Evolutionary conservation across 2,888 invertebrate genomes (phyloP).

Genomic region (Hetaerina titia): DNA sequence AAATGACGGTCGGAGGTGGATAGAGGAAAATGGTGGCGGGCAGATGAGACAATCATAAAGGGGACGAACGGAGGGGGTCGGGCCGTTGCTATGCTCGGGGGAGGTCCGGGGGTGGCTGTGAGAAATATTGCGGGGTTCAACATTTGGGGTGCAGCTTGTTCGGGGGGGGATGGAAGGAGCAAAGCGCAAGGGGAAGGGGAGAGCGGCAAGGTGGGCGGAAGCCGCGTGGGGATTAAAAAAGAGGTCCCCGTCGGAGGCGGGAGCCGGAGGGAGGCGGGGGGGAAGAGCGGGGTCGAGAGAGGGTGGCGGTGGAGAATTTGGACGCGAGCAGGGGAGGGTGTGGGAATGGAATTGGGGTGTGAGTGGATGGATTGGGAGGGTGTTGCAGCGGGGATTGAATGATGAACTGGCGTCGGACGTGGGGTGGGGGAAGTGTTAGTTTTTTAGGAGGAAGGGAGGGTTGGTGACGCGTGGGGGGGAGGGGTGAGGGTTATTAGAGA

Average conservation of each 20-base stretch:
- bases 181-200: not conserved
- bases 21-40: not conserved
- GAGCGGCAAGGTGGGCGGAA: not conserved
- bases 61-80: not conserved
- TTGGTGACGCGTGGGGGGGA: not conserved
- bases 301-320: not conserved
- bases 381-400: not conserved
- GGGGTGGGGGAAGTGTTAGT: not conserved
- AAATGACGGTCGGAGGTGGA: not conserved
- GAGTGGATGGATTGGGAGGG: too few relatives aligned
- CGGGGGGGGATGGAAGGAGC: not conserved
- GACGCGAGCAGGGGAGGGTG: not conserved
- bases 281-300: not conserved
- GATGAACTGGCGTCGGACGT: not conserved
- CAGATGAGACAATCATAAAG: not conserved
- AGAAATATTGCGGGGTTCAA: conserved; percentile 30
- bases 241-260: not conserved
- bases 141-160: not conserved
- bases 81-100: not conserved
- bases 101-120: not conserved
- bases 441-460: too few relatives aligned
- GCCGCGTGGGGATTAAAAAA: conserved; percentile 14
- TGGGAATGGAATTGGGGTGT: not conserved
- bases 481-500: not conserved
- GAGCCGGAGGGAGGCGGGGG: not conserved